A percentile compares a stretch with the other conserved stretches of the same genome.
Conservation (phyloP, 2,113 vertebrate species). For the Odocoileus virginianus region DNA sequence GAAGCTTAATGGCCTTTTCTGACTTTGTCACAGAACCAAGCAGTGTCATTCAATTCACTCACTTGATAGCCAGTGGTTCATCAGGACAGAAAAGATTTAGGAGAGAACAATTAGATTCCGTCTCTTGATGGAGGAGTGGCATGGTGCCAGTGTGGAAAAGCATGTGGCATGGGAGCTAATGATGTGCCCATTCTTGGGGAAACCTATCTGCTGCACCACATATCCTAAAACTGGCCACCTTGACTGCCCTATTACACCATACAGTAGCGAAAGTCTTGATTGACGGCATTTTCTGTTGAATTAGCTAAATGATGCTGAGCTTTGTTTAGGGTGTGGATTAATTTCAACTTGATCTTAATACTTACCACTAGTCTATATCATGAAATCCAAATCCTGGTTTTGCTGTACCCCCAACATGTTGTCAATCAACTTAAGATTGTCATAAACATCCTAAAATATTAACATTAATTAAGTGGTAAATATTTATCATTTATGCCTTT, state of each 20-base stretch:
- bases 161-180: neutral
- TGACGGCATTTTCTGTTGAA: constrained; percentile 36
- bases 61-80: neutral
- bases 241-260: neutral
- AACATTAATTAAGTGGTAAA: constrained; percentile 72
- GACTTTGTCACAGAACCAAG: neutral
- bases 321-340: neutral
- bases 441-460: constrained; percentile 68
- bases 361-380: neutral
- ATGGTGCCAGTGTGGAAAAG: neutral
- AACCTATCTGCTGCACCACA: neutral
- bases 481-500: constrained; percentile 69
- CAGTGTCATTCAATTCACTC: neutral
- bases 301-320: neutral
- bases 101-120: neutral
- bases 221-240: neutral
- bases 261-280: neutral
- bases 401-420: constrained; percentile 28
- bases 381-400: constrained; percentile 44
- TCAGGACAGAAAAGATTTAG: neutral
- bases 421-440: constrained; percentile 64
- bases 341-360: constrained; percentile 23
- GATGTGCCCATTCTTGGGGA: neutral
- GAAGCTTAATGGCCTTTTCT: neutral
- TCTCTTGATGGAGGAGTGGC: neutral